Evolutionary conservation across 2,797 vertebrate genomes (phyloP), one percentile per base, ranked within the genome.

Genomic region (Enteromius fasciolatus): DNA sequence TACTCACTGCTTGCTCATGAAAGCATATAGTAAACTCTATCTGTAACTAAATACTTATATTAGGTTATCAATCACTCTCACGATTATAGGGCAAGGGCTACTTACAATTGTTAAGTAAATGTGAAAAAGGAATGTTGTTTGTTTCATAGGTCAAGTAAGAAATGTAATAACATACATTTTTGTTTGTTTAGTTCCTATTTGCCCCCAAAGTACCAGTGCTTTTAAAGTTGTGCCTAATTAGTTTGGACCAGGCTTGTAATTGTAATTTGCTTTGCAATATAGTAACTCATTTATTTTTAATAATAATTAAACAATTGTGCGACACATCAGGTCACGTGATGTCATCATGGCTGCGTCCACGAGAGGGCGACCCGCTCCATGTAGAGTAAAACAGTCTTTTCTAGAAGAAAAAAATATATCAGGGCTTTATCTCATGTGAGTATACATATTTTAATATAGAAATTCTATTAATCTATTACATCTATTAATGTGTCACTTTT

Each of bases 291-390:
- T n/a, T 8, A 73, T 73, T n/a, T 14, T 14, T n/a, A 46, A 36
- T n/a, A 48, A 9, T 73, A 75, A 59, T 41, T 10, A 9, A 14
- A 25, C n/a, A 18, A 39, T 36, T 4, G 18, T 20, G 18, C 4
- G 48, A 73, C 18, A n/a, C 33, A n/a, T 36, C 48, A 54, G n/a
- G 33, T 59, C 52, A 76, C 25, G 52, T 76, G 73, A 75, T 41
- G 50, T 23, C 33, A 59, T 75, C 14, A 75, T 41, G 73, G 73
- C 33, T 25, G 52, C 73, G 14, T 59, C 73, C 52, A 41, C 73
- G 52, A 75, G 73, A 23, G 73, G 73, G 73, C 52, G 73, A 76
- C 52, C 52, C 33, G 52, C 33, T 54, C 31, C n/a, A 17, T 18
- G 14, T 59, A 41, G 20, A 75, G 2, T 57, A 39, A 57, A 57